Conservation (phyloP, 2,888 invertebrate species). For the Pollenia griseotomentosa region DNA sequence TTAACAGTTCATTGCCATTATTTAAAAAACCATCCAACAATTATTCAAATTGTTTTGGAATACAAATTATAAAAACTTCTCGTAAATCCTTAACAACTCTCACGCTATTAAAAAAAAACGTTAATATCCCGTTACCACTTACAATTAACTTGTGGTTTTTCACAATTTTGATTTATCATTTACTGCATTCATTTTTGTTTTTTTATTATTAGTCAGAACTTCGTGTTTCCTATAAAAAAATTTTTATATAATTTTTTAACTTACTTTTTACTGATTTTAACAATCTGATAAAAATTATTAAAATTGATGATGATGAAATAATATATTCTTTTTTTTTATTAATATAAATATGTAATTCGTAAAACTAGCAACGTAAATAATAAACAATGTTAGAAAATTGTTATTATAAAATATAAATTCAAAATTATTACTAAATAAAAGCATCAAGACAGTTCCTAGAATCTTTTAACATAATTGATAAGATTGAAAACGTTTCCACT, state of each 20-base stretch:
- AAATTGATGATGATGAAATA: constrained; percentile 22
- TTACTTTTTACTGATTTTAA: constrained; percentile 29
- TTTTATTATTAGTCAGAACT: constrained; percentile 31
- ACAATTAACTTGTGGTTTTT: constrained; percentile 28
- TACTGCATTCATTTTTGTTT: constrained; percentile 1
- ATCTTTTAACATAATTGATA: too few species aligned
- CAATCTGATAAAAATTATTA: constrained; percentile 45
- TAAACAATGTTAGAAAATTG: too few species aligned
- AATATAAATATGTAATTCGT: background rate
- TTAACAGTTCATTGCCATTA: too few species aligned
- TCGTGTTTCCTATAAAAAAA: constrained; percentile 38
- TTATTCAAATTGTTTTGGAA: too few species aligned
- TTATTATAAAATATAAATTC: too few species aligned
- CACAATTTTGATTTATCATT: constrained; percentile 53
- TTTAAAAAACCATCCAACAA: too few species aligned
- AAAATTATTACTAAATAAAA: too few species aligned
- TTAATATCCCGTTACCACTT: constrained; percentile 5
- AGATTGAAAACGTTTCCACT: too few species aligned
- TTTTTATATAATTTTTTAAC: constrained; percentile 8
- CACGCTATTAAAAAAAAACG: background rate
- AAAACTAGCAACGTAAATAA: too few species aligned
- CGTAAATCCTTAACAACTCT: constrained; percentile 18
- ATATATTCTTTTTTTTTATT: constrained; percentile 3
- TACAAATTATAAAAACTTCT: background rate
- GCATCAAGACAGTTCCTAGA: too few species aligned